Evolutionary conservation across 2,888 invertebrate genomes (phyloP), one percentile per base, ranked within the genome.

Genomic region (Dynastes hyllus): DNA sequence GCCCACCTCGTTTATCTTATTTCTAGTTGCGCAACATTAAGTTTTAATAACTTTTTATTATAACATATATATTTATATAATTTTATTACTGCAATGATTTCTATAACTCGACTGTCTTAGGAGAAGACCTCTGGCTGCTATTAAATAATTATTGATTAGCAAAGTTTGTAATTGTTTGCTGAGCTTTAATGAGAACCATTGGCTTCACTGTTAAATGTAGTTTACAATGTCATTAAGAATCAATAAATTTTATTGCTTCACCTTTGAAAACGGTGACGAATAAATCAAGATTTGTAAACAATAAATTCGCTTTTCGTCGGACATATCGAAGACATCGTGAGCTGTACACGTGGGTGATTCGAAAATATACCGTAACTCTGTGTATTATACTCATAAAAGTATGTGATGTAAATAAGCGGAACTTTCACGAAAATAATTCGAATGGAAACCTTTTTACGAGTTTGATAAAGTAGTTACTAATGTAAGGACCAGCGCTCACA

Each of bases 371-470:
- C 32, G 63, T 63, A 29, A 63, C 32, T 29, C 29, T 63, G 29
- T 32, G n/a, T 13, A 32, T 63, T 29, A 16, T 29, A 32, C 13
- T 32, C 63, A 63, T 29, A 63, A 63, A 63, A 63, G 63, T 63
- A 63, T 29, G 32, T 8, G 63, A 29, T 63, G 32, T 29, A 63
- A 63, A 63, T 63, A 69, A 69, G 50, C 27, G 13, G 29, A 69
- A 51, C 69, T 69, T 69, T 69, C 69, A 69, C 69, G 51, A 51
- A 53, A 53, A 69, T 69, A 51, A 69, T 69, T 51, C 69, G 69
- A 29, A 69, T 51, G 50, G 13, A 69, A 51, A 63, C 29, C 51
- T 69, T 69, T 69, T 69, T 69, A 69, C 51, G 69, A 69, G 69
- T 29, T 27, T 51, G 69, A 69, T 69, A 67, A 67, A 66, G 40